Conservation (phyloP, 2,797 vertebrate species). For the Pogonophryne albipinna region DNA sequence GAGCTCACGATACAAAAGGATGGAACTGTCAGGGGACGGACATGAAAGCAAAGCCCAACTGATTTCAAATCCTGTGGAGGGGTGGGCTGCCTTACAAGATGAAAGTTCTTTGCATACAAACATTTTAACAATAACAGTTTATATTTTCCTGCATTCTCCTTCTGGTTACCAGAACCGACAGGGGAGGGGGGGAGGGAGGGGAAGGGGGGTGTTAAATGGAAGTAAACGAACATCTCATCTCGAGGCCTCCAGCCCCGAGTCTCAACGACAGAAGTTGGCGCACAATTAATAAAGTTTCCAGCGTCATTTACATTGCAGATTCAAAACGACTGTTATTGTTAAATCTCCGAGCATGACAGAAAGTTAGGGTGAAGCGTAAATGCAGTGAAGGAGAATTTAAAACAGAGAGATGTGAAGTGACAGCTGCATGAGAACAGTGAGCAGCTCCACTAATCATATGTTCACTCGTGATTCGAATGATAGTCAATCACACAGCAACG, state of each 20-base stretch:
- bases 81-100: conserved; percentile 87
- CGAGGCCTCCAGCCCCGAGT: conserved; percentile 75
- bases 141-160: conserved; percentile 82
- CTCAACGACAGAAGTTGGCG: conserved; percentile 76
- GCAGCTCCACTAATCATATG: conserved; percentile 74
- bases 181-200: conserved; percentile 49
- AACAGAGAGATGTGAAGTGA: conserved; percentile 62
- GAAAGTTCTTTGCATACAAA: conserved; percentile 90
- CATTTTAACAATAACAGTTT: conserved; percentile 89
- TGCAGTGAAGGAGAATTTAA: conserved; percentile 43
- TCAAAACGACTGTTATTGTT: conserved; percentile 46
- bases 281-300: conserved; percentile 81
- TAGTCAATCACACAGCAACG: conserved; percentile 77
- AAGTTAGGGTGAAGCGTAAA: conserved; percentile 29
- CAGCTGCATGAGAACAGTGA: conserved; percentile 71
- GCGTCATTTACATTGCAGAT: conserved; percentile 79
- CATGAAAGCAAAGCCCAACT: conserved; percentile 87
- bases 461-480: conserved; percentile 75
- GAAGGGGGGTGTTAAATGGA: conserved; percentile 75
- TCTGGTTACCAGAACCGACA: conserved; percentile 77
- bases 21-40: conserved; percentile 83
- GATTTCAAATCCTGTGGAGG: conserved; percentile 84
- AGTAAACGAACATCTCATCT: conserved; percentile 81
- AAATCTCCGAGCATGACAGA: conserved; percentile 40
- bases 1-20: conserved; percentile 83